Evolutionary conservation across 2,113 vertebrate species (phyloP), one percentile per base, ranked within the genome.

Genomic region (Nyctereutes procyonoides): DNA sequence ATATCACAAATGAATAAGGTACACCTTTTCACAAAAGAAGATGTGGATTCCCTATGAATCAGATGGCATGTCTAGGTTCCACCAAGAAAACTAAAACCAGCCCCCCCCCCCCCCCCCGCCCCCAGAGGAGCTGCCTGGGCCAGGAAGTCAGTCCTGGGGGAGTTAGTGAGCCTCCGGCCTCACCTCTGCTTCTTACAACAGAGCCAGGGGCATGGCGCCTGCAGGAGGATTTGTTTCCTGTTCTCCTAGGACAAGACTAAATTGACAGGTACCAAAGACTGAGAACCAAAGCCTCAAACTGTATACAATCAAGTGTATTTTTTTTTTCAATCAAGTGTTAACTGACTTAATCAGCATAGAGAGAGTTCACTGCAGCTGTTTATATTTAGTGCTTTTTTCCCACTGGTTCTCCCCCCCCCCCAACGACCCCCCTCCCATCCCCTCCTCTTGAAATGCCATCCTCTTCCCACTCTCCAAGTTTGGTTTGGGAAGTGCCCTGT

Each of bases 91-190:
- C 35, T 43, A 26, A 96, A 65, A 22, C 28, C 11, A 26, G 32
- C 3, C 3, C 24, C n/a, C 4, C 51, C 0, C 2, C 43, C 43
- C 43, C 43, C 43, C 5, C 43, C 43, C 43, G 3, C 38, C 38
- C 2, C n/a, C 38, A 43, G 38, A 56, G 20, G 17, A 22, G 53
- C 3, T 13, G 6, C 12, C 20, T 0, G 30, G 63, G 8, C 11
- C 30, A 1, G 6, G 26, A 58, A 58, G 56, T 43, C 60, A 77
- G 0, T 20, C 15, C 58, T 2, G 2, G 0, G 19, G 32, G 20
- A 71, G 26, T 86, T 30, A 16, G n/a, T 2, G 13, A 89, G 56
- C 32, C 26, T 93, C 53, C 4, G 24, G 28, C 22, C 2, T 7
- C 6, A 38, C 6, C 56, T 76, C 88, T 14, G 24, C 19, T 48